Evolutionary conservation across 2,797 vertebrate genomes (phyloP).

Genomic region (Poecilia wingei): DNA sequence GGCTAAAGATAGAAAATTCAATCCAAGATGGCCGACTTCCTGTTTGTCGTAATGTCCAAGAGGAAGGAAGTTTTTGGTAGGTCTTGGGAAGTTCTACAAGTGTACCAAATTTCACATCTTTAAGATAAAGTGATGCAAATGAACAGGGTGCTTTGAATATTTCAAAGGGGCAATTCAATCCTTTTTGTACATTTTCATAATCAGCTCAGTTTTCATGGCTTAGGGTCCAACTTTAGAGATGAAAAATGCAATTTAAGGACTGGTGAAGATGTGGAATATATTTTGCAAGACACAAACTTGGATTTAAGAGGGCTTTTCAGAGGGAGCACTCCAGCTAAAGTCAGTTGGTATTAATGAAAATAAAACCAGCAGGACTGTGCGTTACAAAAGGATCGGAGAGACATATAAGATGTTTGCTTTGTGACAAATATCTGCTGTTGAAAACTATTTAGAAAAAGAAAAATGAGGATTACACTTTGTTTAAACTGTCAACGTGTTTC

Average conservation of each 20-base stretch:
- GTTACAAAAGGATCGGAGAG: neutral
- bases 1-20: neutral
- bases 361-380: slow-evolving; percentile 9
- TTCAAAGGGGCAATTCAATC: neutral
- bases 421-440: neutral
- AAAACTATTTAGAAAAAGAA: neutral
- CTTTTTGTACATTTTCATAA: neutral
- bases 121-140: neutral
- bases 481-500: slow-evolving; percentile 2
- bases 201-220: neutral
- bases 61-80: neutral
- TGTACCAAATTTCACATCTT: neutral
- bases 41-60: neutral
- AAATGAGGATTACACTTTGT: slow-evolving; percentile 4
- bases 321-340: neutral
- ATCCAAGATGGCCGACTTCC: neutral
- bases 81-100: neutral
- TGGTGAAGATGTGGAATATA: neutral
- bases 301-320: neutral
- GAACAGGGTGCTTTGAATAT: neutral
- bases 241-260: neutral
- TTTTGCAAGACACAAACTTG: neutral
- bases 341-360: neutral
- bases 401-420: neutral
- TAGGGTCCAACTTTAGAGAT: neutral